These are phyloP conservation scores for Myiotriccus ornatus DNA, from an alignment of 2,797 vertebrate genomes.

Conservation along the genomic window DNA sequence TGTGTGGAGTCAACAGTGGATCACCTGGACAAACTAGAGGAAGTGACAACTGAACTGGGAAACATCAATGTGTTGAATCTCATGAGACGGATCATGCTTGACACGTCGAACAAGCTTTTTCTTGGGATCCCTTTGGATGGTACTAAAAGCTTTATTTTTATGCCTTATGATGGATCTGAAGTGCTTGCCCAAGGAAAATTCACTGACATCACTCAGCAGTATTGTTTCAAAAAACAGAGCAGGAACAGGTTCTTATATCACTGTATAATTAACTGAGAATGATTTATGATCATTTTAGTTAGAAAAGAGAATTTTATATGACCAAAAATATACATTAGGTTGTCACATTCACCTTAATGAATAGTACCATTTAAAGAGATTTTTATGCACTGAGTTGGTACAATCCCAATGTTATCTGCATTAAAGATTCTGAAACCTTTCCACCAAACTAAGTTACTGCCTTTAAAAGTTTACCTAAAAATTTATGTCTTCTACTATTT, in stretches of 20 bases:
- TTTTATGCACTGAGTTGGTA: not conserved
- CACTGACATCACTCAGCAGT: not conserved
- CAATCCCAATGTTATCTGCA: not conserved
- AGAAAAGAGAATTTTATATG: not conserved
- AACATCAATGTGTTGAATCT: slow-evolving; percentile 85
- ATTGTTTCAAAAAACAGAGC: not conserved
- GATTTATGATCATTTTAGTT: not conserved
- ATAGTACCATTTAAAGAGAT: not conserved
- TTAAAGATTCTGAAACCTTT: not conserved
- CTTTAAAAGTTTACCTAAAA: not conserved
- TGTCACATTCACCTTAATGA: not conserved
- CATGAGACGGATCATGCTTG: slow-evolving; percentile 87
- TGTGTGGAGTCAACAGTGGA: slow-evolving; percentile 80
- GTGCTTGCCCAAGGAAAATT: not conserved
- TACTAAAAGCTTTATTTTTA: slow-evolving; percentile 47
- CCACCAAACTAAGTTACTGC: not conserved
- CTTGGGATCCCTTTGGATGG: slow-evolving; percentile 89
- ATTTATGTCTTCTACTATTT: not conserved
- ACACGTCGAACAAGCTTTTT: slow-evolving; percentile 90
- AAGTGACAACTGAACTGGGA: slow-evolving; percentile 75
- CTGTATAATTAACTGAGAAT: not conserved
- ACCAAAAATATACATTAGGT: not conserved
- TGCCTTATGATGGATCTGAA: not conserved
- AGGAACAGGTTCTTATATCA: not conserved
- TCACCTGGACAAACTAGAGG: slow-evolving; percentile 82